Evolutionary conservation across 2,888 invertebrate species (phyloP).

Genomic region (Euspilapteryx auroguttella): DNA sequence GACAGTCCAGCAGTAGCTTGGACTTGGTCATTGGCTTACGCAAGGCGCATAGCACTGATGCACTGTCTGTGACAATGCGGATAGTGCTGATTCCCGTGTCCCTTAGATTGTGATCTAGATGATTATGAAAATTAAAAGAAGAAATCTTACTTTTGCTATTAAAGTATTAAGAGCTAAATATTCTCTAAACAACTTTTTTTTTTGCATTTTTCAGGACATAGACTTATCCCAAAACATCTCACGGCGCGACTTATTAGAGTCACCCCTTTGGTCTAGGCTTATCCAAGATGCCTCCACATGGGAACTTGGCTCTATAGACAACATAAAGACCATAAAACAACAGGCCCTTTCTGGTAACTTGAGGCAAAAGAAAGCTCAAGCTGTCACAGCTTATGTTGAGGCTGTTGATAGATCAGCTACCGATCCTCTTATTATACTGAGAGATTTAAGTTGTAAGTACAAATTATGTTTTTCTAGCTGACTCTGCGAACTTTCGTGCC

Average conservation of each 20-base stretch:
- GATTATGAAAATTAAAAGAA: too few relatives aligned
- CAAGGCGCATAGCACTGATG: too few relatives aligned
- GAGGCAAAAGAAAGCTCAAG: slow-evolving; percentile 33
- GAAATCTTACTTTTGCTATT: too few relatives aligned
- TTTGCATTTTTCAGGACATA: slow-evolving; percentile 26
- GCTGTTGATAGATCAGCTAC: slow-evolving; percentile 39
- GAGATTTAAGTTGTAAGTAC: slow-evolving; percentile 32
- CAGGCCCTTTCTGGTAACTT: slow-evolving; percentile 30
- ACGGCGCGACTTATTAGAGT: slow-evolving; percentile 30
- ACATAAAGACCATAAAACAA: slow-evolving; percentile 34
- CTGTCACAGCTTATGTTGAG: slow-evolving; percentile 37
- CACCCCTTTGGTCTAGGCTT: slow-evolving; percentile 32
- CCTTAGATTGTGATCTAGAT: too few relatives aligned
- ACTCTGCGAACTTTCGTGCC: too few relatives aligned
- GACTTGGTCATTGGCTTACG: too few relatives aligned
- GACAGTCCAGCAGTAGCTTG: too few relatives aligned
- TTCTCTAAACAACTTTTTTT: too few relatives aligned
- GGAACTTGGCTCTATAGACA: slow-evolving; percentile 23
- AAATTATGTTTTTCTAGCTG: slow-evolving; percentile 1
- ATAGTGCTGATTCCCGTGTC: too few relatives aligned
- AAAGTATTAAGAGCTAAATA: too few relatives aligned
- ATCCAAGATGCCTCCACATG: slow-evolving; percentile 23
- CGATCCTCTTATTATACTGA: slow-evolving; percentile 37
- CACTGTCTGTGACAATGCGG: too few relatives aligned
- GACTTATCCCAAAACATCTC: slow-evolving; percentile 30